A percentile compares a stretch with the other conserved stretches of the same genome.
phyloP scores from a whole-genome alignment of 2,113 vertebrate genomes.

The Dendropsophus ebraccatus region DNA sequence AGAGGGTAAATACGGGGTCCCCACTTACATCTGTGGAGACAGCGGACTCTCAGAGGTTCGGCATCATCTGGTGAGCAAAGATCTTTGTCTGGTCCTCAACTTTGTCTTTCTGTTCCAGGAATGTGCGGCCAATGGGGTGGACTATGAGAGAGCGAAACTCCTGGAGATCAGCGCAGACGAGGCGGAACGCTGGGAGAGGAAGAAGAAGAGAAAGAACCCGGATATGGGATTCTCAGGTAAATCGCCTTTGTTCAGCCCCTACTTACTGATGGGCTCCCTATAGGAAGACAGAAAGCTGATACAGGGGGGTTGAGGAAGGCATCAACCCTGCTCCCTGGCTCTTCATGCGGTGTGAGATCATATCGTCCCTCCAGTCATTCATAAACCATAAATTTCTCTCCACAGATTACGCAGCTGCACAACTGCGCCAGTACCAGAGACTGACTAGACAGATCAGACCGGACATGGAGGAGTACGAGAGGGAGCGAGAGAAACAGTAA shows the following conservation, averaged over 20 bases:
- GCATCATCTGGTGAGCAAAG: too few relatives aligned
- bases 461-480: constrained; percentile 87
- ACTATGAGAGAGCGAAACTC: constrained; percentile 89
- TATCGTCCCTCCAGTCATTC: too few relatives aligned
- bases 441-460: constrained; percentile 93
- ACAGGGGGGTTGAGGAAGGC: neutral
- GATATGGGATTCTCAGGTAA: constrained; percentile 94
- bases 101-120: constrained; percentile 74
- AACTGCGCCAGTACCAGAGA: constrained; percentile 93
- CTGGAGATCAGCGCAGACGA: constrained; percentile 93
- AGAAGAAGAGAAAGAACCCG: constrained; percentile 91
- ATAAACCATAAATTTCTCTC: neutral
- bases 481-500: constrained; percentile 84
- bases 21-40: too few relatives aligned
- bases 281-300: neutral
- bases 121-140: constrained; percentile 84
- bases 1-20: constrained; percentile 76
- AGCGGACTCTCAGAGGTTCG: too few relatives aligned
- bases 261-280: neutral
- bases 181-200: constrained; percentile 92
- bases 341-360: too few relatives aligned
- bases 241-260: too few relatives aligned
- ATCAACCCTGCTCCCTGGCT: too few relatives aligned
- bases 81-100: too few relatives aligned
- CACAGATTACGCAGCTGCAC: constrained; percentile 93